phyloP scores from a whole-genome alignment of 2,888 invertebrate species.

The Ophioninae sp. region DNA sequence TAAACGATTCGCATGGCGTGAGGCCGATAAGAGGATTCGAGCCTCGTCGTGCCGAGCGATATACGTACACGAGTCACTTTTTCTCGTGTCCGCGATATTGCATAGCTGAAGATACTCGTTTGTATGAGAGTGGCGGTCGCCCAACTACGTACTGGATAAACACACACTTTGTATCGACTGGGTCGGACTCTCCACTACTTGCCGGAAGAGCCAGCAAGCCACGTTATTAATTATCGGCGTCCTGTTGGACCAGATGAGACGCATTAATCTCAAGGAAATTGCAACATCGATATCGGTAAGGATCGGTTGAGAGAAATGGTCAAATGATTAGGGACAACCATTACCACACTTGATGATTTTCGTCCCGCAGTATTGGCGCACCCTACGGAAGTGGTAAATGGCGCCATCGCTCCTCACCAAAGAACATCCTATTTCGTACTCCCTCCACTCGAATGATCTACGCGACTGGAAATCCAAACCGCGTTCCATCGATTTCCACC shows the following conservation, averaged over 20 bases:
- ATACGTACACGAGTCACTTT: conserved; percentile 26
- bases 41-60: conserved; percentile 47
- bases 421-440: background rate
- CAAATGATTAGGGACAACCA: conserved; percentile 6
- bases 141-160: conserved; percentile 4
- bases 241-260: conserved; percentile 28
- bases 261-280: conserved; percentile 47
- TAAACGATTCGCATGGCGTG: conserved; percentile 64
- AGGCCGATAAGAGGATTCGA: conserved; percentile 59
- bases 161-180: background rate
- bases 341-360: background rate
- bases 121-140: conserved; percentile 16
- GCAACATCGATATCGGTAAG: background rate
- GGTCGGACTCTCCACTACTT: conserved; percentile 41
- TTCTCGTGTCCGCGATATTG: conserved; percentile 19
- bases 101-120: conserved; percentile 35
- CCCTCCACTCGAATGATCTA: background rate
- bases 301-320: conserved; percentile 24
- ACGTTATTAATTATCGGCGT: conserved; percentile 56
- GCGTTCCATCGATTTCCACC: too few species aligned
- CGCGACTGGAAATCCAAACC: background rate
- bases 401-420: background rate
- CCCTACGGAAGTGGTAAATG: background rate
- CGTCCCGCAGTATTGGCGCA: background rate
- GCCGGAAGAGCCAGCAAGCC: conserved; percentile 47